phyloP scores from a whole-genome alignment of 37 sponge, comb jelly and placozoan genomes.

The Ephydatia muelleri region DNA sequence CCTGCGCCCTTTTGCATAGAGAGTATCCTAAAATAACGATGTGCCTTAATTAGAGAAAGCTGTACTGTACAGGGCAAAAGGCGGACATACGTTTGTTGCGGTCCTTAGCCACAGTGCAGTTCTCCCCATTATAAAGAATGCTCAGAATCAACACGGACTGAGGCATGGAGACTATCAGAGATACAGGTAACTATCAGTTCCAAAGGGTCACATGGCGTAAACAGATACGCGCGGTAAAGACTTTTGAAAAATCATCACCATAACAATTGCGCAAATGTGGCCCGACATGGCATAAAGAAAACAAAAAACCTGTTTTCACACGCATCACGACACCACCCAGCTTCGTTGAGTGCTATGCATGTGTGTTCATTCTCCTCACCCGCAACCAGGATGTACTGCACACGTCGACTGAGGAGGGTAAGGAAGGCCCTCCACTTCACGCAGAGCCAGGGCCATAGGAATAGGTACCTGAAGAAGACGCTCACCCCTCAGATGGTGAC shows the following conservation, averaged over 20 bases:
- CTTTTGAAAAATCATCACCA: too few relatives aligned
- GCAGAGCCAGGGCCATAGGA: constrained; percentile 52
- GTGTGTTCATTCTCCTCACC: neutral
- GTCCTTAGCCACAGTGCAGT: constrained; percentile 44
- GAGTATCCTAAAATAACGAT: neutral
- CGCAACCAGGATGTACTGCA: constrained; percentile 78
- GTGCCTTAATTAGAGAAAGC: neutral
- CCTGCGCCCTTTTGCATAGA: neutral
- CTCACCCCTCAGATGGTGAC: constrained; percentile 72
- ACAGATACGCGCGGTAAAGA: too few relatives aligned
- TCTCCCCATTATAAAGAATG: constrained; percentile 82
- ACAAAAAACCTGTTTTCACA: too few relatives aligned
- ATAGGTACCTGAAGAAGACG: constrained; percentile 71
- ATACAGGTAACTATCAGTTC: constrained; percentile 60
- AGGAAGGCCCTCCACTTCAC: constrained; percentile 78
- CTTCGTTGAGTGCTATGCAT: too few relatives aligned
- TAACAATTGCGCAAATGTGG: too few relatives aligned
- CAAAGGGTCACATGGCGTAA: too few relatives aligned
- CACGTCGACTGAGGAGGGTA: constrained; percentile 75
- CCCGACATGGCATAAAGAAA: too few relatives aligned
- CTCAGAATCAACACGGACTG: constrained; percentile 93
- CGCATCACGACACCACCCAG: too few relatives aligned
- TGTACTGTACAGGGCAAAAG: neutral
- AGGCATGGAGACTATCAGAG: constrained; percentile 95
- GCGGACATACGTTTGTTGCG: neutral